Evolutionary conservation across 2,797 vertebrate species (phyloP).

Genomic region (Tauraco hartlaubi): DNA sequence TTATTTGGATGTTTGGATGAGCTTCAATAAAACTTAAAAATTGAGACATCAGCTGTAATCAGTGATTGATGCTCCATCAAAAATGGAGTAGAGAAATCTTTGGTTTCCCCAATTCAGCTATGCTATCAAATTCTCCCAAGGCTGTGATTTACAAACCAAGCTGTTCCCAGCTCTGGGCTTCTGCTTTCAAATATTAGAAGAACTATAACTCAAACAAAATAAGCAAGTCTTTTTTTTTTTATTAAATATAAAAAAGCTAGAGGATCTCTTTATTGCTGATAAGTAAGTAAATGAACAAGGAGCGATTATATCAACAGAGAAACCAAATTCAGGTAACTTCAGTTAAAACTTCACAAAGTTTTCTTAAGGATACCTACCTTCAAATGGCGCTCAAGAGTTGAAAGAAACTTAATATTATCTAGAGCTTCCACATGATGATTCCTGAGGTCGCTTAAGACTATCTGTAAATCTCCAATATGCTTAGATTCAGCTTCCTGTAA

Average conservation of each 20-base stretch:
- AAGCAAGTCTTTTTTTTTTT: not conserved
- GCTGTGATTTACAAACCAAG: not conserved
- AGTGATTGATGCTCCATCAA: not conserved
- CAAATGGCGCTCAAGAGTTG: slow-evolving; percentile 88
- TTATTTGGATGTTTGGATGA: not conserved
- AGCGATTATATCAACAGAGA: not conserved
- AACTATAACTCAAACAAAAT: not conserved
- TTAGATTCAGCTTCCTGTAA: slow-evolving; percentile 79
- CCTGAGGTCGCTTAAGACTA: slow-evolving; percentile 81
- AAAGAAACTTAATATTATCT: slow-evolving; percentile 88
- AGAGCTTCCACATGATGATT: slow-evolving; percentile 85
- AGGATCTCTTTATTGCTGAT: not conserved
- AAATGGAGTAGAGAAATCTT: not conserved
- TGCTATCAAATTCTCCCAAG: not conserved
- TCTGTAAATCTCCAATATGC: slow-evolving; percentile 79
- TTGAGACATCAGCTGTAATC: not conserved
- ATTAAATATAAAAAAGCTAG: not conserved
- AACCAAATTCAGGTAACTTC: not conserved
- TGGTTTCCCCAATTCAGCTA: not conserved
- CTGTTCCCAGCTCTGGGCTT: not conserved
- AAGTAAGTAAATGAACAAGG: not conserved
- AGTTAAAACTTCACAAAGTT: not conserved
- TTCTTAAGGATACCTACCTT: slow-evolving; percentile 79
- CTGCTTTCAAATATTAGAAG: not conserved
- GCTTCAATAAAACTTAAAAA: not conserved